Base-by-base conservation (phyloP, 1,140 invertebrate genomes). In the Physella acuta region DNA sequence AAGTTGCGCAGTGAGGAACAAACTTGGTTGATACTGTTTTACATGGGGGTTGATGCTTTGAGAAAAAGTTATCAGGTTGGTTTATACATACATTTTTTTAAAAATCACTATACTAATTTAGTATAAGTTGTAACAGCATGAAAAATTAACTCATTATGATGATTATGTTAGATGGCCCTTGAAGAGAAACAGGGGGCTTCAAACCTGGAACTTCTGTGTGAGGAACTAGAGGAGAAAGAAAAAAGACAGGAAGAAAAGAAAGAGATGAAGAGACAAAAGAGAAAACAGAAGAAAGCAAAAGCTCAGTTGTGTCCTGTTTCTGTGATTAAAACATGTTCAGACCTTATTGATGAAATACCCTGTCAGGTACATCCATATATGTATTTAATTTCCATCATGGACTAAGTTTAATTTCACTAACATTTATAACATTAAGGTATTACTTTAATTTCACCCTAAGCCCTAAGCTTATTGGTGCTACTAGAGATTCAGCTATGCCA, bases 21-120 rank as follows among this genome's bases (percentile, higher is more conserved):
- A 78, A 93, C 94, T 2, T 95, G 93, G 86, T 92, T 94, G 85
- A 91, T 95, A 62, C 88, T 97, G 62, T 93, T 93, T 63, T 93
- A 92, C 66, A 91, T 95, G 14, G 92, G 92, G 1, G 89, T 95
- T 2, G 92, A 94, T 81, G 91, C 92, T 8, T 85, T 97, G 16
- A 91, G 91, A 77, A 90, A 92, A 75, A 95, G 91, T 82, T 96
- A 95, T 85, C 91, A 90, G 86, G 82, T 84, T 70, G 68, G 65
- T 55, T n/a, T 14, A 55, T 24, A n/a, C 39, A 44, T 44, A 20
- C 20, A 44, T 11, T 44, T 44, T 44, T 44, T 11, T 44, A 8
- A 11, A 44, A 44, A 44, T 44, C 39, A 44, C 20, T 44, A 44
- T n/a, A n/a, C n/a, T n/a, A n/a, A n/a, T n/a, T n/a, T n/a, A n/a